Evolutionary conservation across 2,888 invertebrate species (phyloP).

Genomic region (Monochamus alternatus): DNA sequence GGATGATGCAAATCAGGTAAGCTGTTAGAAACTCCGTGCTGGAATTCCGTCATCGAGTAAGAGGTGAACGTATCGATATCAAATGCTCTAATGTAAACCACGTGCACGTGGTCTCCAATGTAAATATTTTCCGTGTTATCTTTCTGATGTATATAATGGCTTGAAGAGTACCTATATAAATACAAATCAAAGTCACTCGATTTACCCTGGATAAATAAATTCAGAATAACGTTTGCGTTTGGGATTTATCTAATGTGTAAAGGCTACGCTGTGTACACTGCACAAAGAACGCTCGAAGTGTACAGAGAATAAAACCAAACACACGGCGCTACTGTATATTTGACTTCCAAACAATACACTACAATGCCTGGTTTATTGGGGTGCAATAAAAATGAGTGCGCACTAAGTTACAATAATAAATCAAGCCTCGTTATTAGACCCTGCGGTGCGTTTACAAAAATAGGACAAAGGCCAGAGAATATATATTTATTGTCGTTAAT

Average conservation of each 20-base stretch:
- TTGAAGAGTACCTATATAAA: slow-evolving; percentile 49
- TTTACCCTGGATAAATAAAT: slow-evolving; percentile 55
- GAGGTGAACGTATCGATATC: slow-evolving; percentile 62
- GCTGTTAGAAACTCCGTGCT: slow-evolving; percentile 20
- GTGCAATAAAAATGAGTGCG: slow-evolving; percentile 28
- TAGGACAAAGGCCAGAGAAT: too few species aligned
- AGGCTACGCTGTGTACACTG: slow-evolving; percentile 46
- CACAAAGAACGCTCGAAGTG: slow-evolving; percentile 32
- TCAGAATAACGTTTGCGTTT: slow-evolving; percentile 47
- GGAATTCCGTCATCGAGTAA: slow-evolving; percentile 14
- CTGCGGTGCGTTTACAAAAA: too few species aligned
- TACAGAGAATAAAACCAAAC: slow-evolving; percentile 35
- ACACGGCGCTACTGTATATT: slow-evolving; percentile 33
- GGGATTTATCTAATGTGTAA: slow-evolving; percentile 41
- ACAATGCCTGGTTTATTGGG: slow-evolving; percentile 7
- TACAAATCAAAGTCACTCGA: slow-evolving; percentile 55
- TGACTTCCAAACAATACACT: slow-evolving; percentile 28
- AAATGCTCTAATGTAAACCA: slow-evolving; percentile 60
- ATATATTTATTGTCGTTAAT: too few species aligned
- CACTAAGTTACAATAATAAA: slow-evolving; percentile 23
- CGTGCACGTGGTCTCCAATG: slow-evolving; percentile 58
- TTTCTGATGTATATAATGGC: slow-evolving; percentile 48
- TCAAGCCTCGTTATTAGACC: background rate
- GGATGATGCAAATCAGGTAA: slow-evolving; percentile 16
- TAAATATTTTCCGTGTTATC: slow-evolving; percentile 55